Evolutionary conservation across 2,113 vertebrate genomes (phyloP), one percentile per base, ranked within the genome.

Genomic region (Crotalus horridus): DNA sequence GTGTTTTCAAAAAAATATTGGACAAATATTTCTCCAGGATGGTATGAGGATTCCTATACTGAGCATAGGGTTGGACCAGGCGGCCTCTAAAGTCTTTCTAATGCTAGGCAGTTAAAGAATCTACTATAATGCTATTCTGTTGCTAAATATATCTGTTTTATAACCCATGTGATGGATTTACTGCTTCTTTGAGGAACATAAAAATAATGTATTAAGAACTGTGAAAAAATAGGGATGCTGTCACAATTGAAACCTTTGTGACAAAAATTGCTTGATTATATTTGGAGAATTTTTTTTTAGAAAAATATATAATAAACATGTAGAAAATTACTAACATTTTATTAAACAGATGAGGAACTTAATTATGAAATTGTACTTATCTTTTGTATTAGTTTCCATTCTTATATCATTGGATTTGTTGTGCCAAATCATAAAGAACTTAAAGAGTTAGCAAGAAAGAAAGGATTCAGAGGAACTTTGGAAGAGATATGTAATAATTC

Each of bases 371-470:
- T 90, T 23, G n/a, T 90, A 9, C 2, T 6, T 85, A 51, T 90
- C 93, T 91, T 39, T 53, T 81, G 55, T 96, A 96, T 91, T 97
- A 99, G 99, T 94, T 98, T 99, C 23, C 98, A 99, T 97, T 98
- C 98, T 15, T 99, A 99, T 0, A 98, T 99, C 96, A 98, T 99
- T 96, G 98, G 98, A 96, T 99, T 99, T 94, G 96, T 99, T 97
- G 99, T 99, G 97, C 99, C 99, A 97, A 99, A 99, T 97, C 98
- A 99, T 97, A 99, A 99, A 97, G 98, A 99, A 69, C 97, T 99
- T 0, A 95, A 97, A 93, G 97, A 98, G 86, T 95, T 99, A 94
- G 99, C 99, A 64, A 97, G 97, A 43, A 98, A 98, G 94, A 98
- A 98, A 91, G 96, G 97, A 51, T 96, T 99, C 94, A 93, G 94